phyloP scores from a whole-genome alignment of 2,113 vertebrate species.

The Apistogramma diplotaenia region DNA sequence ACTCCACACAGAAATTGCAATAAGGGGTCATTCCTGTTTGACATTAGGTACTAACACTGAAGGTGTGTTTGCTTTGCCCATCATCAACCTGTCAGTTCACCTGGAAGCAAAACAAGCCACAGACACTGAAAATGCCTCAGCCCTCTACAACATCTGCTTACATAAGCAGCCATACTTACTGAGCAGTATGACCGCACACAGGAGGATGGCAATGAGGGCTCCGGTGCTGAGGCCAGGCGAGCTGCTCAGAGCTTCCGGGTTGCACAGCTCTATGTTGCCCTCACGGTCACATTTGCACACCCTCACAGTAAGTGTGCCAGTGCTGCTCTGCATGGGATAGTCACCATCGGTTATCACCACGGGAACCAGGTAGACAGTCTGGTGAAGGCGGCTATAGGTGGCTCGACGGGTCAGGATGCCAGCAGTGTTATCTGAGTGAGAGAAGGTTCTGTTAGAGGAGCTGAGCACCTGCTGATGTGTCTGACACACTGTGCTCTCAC shows the following conservation, averaged over 20 bases:
- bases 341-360: constrained; percentile 91
- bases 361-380: constrained; percentile 84
- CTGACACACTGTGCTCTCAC: neutral
- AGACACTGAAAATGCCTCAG: neutral
- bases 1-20: too few relatives aligned
- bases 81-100: neutral
- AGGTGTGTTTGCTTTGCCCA: neutral
- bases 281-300: constrained; percentile 91
- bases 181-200: constrained; percentile 91
- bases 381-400: constrained; percentile 86
- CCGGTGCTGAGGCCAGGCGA: constrained; percentile 91
- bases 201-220: constrained; percentile 90
- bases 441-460: neutral
- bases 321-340: constrained; percentile 92
- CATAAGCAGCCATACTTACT: constrained; percentile 75
- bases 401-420: constrained; percentile 84
- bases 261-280: constrained; percentile 90
- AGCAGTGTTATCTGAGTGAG: constrained; percentile 90
- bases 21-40: too few relatives aligned
- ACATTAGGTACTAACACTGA: too few relatives aligned
- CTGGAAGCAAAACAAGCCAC: neutral
- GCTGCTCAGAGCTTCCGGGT: constrained; percentile 85
- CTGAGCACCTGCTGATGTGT: neutral
- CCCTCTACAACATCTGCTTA: neutral
- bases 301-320: constrained; percentile 88